Base-by-base conservation (phyloP, 2,797 vertebrate species). In the Clarias platycephalus region DNA sequence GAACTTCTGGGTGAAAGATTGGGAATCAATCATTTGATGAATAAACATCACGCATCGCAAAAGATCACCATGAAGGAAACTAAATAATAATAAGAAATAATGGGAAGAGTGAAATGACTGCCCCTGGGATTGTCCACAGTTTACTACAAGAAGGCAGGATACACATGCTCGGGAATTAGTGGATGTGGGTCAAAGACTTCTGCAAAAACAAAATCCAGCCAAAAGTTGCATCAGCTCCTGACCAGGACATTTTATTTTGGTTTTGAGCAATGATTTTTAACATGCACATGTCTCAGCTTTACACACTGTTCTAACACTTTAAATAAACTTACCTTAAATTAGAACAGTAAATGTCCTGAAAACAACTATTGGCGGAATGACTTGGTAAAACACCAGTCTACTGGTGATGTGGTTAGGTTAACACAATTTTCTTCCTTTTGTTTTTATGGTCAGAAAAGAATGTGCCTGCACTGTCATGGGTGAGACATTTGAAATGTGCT, bases 1-100 rank as follows among this genome's bases (percentile, higher is more conserved):
- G 37, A 77, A 63, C 72, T 77, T 28, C 22, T 8, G 34, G 85
- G 75, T 83, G 72, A 86, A 79, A 31, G 58, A 57, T 40, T 64
- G 6, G 10, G 13, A 62, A 80, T 83, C 58, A 44, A 57, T 83
- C 60, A 86, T 83, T 34, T 7, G 12, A 60, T 64, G 57, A 31
- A 66, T 57, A 40, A 80, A 67, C 62, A 80, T 67, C 40, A 67
- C 40, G 26, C 63, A 66, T 66, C 78, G 64, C 60, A 9, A 44
- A 44, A 64, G 77, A 80, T 80, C 15, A 72, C 75, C 44, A 66
- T 55, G 34, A 83, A 37, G 37, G 28, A 82, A 82, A 78, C 64
- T 62, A 44, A 68, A 34, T 13, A 16, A 28, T 15, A 62, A 63
- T 26, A 77, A 70, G 53, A 64, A 72, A 80, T 20, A 62, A 26